Conservation (phyloP, 2,888 invertebrate genomes). For the Sepiola atlantica region DNA sequence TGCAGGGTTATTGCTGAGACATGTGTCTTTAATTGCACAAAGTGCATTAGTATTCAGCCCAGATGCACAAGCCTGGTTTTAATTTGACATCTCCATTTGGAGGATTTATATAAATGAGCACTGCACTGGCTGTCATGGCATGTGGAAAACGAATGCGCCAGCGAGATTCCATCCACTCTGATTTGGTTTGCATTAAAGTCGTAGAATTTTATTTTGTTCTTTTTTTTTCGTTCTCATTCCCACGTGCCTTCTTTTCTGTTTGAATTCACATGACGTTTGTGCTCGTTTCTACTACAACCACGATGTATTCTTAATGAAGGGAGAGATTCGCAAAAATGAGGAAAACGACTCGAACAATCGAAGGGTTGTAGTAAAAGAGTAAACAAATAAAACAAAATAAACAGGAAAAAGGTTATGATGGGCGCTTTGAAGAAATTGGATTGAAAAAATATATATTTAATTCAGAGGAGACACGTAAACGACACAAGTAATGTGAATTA, state of each 20-base stretch:
- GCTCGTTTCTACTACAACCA: background rate
- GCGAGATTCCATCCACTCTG: background rate
- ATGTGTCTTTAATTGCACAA: background rate
- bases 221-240: background rate
- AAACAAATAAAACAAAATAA: background rate
- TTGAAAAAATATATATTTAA: background rate
- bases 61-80: background rate
- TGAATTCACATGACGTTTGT: background rate
- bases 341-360: too few species aligned
- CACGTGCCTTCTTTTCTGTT: background rate
- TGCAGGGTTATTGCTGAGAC: background rate
- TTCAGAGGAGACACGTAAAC: too few species aligned
- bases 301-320: background rate
- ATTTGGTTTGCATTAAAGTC: background rate
- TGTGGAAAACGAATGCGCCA: background rate
- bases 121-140: background rate
- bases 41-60: constrained; percentile 13
- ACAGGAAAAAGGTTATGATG: background rate
- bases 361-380: too few species aligned
- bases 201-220: background rate
- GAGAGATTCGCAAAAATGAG: background rate
- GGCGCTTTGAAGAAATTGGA: background rate
- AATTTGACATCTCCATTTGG: constrained; percentile 32
- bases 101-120: constrained; percentile 1
- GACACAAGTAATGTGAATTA: too few species aligned